phyloP scores from a whole-genome alignment of 2,797 vertebrate species.

The Dendrocincla tyrannina region DNA sequence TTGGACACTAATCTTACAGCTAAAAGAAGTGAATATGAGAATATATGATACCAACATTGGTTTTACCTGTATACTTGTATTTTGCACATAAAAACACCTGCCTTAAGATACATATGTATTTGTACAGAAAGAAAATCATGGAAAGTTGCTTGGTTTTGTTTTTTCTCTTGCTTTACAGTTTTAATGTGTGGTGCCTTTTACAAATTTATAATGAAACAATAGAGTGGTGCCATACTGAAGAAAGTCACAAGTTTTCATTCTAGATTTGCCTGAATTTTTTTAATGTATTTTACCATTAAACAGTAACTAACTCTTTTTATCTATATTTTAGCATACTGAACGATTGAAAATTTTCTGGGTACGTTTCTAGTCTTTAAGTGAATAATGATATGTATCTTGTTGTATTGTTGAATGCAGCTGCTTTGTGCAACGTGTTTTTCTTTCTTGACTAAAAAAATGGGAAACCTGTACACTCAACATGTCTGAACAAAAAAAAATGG shows the following conservation, averaged over 20 bases:
- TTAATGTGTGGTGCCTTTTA: slow-evolving; percentile 94
- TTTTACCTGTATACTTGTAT: slow-evolving; percentile 74
- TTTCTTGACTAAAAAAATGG: slow-evolving; percentile 40
- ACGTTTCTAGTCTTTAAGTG: slow-evolving; percentile 60
- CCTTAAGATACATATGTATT: slow-evolving; percentile 89
- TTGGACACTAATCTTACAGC: slow-evolving; percentile 63
- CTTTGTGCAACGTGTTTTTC: slow-evolving; percentile 51
- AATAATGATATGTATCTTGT: background rate
- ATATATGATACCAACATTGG: slow-evolving; percentile 66
- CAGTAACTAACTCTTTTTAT: slow-evolving; percentile 64
- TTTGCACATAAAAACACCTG: slow-evolving; percentile 89
- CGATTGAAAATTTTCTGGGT: slow-evolving; percentile 45
- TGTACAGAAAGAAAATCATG: slow-evolving; percentile 79
- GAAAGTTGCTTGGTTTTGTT: slow-evolving; percentile 65
- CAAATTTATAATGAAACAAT: slow-evolving; percentile 72
- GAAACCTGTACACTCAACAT: slow-evolving; percentile 33
- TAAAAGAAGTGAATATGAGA: slow-evolving; percentile 70
- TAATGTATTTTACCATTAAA: slow-evolving; percentile 74
- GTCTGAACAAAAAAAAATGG: slow-evolving; percentile 37
- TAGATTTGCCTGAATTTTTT: slow-evolving; percentile 66
- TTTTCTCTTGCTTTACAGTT: slow-evolving; percentile 81
- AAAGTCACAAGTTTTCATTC: slow-evolving; percentile 64
- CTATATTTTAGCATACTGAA: slow-evolving; percentile 61
- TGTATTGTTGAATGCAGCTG: slow-evolving; percentile 59
- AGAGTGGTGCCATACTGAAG: slow-evolving; percentile 74